These are phyloP conservation scores for Pyrocoelia pectoralis DNA, from an alignment of 2,888 invertebrate genomes.

Conservation along the genomic window DNA sequence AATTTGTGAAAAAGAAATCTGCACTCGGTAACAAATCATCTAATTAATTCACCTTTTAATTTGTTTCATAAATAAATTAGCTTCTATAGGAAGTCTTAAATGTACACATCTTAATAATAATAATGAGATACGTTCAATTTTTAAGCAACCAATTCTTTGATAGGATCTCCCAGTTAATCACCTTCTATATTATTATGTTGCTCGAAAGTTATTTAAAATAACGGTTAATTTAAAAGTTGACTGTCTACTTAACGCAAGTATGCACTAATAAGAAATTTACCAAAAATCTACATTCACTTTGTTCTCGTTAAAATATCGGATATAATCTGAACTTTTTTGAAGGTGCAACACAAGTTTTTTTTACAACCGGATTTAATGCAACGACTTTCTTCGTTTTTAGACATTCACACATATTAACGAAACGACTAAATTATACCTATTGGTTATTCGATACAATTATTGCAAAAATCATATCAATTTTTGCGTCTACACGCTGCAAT, in stretches of 20 bases:
- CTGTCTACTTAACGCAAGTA: slow-evolving; percentile 1
- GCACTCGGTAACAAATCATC: no score
- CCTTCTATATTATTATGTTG: neutral
- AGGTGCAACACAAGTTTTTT: neutral
- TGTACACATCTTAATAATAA: no score
- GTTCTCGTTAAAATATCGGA: slow-evolving; percentile 2
- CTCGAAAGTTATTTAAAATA: neutral
- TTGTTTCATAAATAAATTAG: no score
- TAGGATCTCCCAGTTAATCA: neutral
- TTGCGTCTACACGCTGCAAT: no score
- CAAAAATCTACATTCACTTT: slow-evolving; percentile 6
- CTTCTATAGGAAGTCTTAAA: no score
- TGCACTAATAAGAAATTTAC: slow-evolving; percentile 3
- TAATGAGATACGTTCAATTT: no score
- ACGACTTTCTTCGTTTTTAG: neutral
- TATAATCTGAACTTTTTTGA: neutral
- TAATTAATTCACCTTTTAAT: no score
- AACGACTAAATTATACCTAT: neutral
- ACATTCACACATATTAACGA: no score
- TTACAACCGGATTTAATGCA: neutral
- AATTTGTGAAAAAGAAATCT: no score
- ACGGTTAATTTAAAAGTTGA: slow-evolving; percentile 10
- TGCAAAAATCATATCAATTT: no score
- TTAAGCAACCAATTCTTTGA: no score
- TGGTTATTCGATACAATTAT: no score